Evolutionary conservation across 2,797 vertebrate species (phyloP).

Genomic region (Sebastolobus altivelis): DNA sequence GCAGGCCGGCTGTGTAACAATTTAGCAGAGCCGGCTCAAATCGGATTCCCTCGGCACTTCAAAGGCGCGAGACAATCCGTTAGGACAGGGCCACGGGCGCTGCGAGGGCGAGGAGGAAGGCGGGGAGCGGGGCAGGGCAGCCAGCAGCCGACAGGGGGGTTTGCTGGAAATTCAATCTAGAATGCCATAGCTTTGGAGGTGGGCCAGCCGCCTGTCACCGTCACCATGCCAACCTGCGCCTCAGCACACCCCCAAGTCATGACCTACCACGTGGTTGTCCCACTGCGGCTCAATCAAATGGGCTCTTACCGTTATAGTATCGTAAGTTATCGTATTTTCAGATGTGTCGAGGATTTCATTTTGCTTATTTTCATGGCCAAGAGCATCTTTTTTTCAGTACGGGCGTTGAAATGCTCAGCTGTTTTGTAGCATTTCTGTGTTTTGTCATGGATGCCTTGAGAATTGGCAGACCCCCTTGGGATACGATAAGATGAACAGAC

Average conservation of each 20-base stretch:
- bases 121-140: constrained; percentile 67
- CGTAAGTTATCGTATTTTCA: constrained; percentile 61
- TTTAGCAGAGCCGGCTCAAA: constrained; percentile 85
- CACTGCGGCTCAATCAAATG: constrained; percentile 51
- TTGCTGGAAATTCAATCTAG: constrained; percentile 86
- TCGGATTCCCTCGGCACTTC: constrained; percentile 86
- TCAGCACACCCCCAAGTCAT: constrained; percentile 77
- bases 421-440: constrained; percentile 63
- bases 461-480: constrained; percentile 58
- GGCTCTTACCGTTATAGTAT: constrained; percentile 37
- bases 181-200: constrained; percentile 86
- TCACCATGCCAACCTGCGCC: constrained; percentile 83
- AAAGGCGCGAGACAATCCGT: constrained; percentile 88
- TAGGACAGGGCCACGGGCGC: constrained; percentile 84
- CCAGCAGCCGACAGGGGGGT: constrained; percentile 65
- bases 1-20: constrained; percentile 86
- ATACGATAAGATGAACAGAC: constrained; percentile 52
- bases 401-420: constrained; percentile 59
- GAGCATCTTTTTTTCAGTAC: constrained; percentile 19
- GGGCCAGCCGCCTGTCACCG: constrained; percentile 83
- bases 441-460: constrained; percentile 72
- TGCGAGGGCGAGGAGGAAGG: constrained; percentile 55
- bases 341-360: constrained; percentile 74
- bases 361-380: constrained; percentile 55
- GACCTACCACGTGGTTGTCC: constrained; percentile 70